phyloP scores from a whole-genome alignment of 92 coral and sea anemone genomes.

The Chrysogorgia sp. region DNA sequence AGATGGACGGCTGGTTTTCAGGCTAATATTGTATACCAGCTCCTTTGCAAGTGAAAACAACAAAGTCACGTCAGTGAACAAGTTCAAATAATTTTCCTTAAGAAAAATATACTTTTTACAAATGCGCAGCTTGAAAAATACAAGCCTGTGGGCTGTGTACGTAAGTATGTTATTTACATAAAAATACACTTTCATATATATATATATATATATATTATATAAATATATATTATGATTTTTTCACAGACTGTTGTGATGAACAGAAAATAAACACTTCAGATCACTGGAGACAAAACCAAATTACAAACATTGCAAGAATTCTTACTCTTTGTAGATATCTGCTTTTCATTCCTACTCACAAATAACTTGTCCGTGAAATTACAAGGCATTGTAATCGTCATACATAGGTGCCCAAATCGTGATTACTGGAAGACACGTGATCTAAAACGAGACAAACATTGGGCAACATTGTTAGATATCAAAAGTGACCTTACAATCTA shows the following conservation, averaged over 20 bases:
- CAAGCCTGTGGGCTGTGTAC: background rate
- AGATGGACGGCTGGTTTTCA: too few species aligned
- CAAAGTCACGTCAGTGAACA: background rate
- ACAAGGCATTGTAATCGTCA: too few species aligned
- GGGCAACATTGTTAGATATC: too few species aligned
- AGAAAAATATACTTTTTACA: background rate
- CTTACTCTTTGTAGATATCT: too few species aligned
- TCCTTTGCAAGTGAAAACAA: background rate
- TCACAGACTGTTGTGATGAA: background rate
- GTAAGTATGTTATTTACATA: background rate
- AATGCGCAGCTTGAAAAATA: background rate
- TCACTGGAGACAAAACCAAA: background rate
- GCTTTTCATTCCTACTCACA: too few species aligned
- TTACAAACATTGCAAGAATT: background rate
- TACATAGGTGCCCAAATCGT: background rate
- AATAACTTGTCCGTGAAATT: too few species aligned
- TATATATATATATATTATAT: too few species aligned
- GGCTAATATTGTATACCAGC: too few species aligned
- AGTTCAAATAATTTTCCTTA: background rate
- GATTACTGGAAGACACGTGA: background rate
- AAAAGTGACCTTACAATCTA: too few species aligned
- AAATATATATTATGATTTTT: constrained; percentile 22
- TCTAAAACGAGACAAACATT: background rate
- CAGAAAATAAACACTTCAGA: constrained; percentile 18
- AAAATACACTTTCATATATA: constrained; percentile 9